These are phyloP conservation scores for Theonella swinhoei DNA, from an alignment of 37 sponge, comb jelly and placozoan species.

Conservation along the genomic window DNA sequence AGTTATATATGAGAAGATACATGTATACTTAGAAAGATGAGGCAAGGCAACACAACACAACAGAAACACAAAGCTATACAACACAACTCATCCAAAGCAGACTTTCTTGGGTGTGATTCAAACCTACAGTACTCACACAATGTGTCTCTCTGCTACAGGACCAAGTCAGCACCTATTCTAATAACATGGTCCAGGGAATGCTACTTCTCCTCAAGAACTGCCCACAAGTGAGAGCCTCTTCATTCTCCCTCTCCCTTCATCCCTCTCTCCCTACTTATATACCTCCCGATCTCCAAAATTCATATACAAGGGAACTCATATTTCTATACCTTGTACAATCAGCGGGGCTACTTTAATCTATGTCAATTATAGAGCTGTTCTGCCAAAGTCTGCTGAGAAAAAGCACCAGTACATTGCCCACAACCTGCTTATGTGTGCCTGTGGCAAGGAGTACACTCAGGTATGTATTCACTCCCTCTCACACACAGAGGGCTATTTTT, in stretches of 20 bases:
- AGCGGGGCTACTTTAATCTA: no score
- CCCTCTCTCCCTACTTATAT: no score
- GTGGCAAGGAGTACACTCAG: constrained; percentile 63
- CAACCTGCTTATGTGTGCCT: constrained; percentile 52
- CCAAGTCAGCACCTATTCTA: constrained; percentile 70
- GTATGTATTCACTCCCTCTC: not conserved
- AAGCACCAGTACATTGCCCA: constrained; percentile 70
- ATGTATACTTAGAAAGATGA: not conserved
- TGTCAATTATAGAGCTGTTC: constrained; percentile 33
- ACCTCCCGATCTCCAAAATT: no score
- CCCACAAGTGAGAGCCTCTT: no score
- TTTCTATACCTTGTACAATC: no score
- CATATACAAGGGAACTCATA: no score
- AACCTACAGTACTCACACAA: no score
- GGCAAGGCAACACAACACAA: not conserved
- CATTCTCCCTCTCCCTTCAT: no score
- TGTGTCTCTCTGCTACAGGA: no score
- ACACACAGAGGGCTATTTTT: not conserved
- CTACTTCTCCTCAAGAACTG: constrained; percentile 80
- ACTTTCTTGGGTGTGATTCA: no score
- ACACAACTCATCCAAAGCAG: no score
- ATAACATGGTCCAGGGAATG: constrained; percentile 85
- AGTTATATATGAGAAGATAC: not conserved
- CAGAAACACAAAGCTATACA: no score
- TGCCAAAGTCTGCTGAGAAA: constrained; percentile 62